phyloP scores from a whole-genome alignment of 2,113 vertebrate genomes.

The Lamprotornis superbus region DNA sequence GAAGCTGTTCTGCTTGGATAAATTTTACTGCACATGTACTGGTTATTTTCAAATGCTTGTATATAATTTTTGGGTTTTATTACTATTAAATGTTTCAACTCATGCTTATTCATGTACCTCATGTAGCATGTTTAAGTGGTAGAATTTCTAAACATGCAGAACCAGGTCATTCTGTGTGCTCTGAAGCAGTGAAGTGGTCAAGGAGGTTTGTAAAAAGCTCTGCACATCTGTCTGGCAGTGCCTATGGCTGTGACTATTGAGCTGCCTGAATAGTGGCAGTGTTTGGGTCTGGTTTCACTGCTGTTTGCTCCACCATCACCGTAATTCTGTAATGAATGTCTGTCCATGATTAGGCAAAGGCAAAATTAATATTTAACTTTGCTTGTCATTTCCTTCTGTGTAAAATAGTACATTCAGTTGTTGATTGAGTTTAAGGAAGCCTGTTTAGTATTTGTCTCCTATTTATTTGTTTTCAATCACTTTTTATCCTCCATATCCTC shows the following conservation, averaged over 20 bases:
- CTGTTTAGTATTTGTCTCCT: not conserved
- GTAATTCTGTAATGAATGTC: not conserved
- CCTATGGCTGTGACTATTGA: not conserved
- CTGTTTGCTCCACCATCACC: not conserved
- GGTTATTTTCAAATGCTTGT: not conserved
- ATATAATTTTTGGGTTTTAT: not conserved
- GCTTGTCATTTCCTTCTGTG: not conserved
- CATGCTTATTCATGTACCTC: not conserved
- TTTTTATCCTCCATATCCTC: not conserved
- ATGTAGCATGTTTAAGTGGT: not conserved
- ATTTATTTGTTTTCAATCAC: not conserved
- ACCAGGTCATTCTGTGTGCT: not conserved
- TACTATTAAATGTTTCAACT: not conserved
- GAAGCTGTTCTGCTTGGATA: not conserved
- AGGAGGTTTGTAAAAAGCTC: not conserved
- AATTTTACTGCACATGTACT: not conserved
- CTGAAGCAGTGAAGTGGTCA: not conserved
- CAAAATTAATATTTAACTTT: not conserved
- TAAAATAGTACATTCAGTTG: not conserved
- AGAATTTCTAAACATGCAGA: not conserved
- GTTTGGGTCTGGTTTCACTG: not conserved
- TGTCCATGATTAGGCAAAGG: not conserved
- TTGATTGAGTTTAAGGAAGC: not conserved
- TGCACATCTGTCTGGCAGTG: not conserved
- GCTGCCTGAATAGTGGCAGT: not conserved